Conservation (phyloP, 2,797 vertebrate species). For the Taeniopygia guttata region DNA sequence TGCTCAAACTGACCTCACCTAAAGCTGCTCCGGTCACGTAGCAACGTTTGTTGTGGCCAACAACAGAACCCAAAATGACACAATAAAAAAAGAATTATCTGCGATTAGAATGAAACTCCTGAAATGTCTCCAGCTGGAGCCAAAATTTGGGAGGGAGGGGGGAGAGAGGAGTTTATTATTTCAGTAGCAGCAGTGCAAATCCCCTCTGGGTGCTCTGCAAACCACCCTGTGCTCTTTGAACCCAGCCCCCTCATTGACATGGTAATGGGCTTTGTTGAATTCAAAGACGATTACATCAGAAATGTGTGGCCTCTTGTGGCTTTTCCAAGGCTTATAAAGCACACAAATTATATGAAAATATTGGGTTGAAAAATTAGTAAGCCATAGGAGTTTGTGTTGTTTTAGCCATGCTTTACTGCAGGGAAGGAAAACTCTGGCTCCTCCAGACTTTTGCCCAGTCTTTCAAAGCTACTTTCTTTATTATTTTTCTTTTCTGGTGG, state of each 20-base stretch:
- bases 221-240: slow-evolving; percentile 63
- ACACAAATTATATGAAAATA: slow-evolving; percentile 83
- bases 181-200: slow-evolving; percentile 80
- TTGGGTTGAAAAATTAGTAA: slow-evolving; percentile 83
- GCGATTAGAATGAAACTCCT: slow-evolving; percentile 70
- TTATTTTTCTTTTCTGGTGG: slow-evolving; percentile 73
- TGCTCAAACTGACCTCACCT: slow-evolving; percentile 1
- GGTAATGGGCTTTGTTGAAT: slow-evolving; percentile 83
- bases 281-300: slow-evolving; percentile 86
- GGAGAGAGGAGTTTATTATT: slow-evolving; percentile 78
- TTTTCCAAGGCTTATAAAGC: slow-evolving; percentile 80
- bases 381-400: slow-evolving; percentile 81
- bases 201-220: slow-evolving; percentile 72
- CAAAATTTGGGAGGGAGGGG: slow-evolving; percentile 44
- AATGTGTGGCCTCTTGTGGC: slow-evolving; percentile 77
- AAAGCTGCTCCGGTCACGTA: slow-evolving; percentile 44
- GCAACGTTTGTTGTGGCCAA: slow-evolving; percentile 71
- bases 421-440: slow-evolving; percentile 75
- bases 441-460: slow-evolving; percentile 57
- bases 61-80: slow-evolving; percentile 72
- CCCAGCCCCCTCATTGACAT: slow-evolving; percentile 74
- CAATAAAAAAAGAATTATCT: slow-evolving; percentile 77
- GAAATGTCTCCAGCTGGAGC: slow-evolving; percentile 66
- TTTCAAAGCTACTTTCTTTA: slow-evolving; percentile 67
- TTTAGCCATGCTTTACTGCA: slow-evolving; percentile 79